phyloP scores from a whole-genome alignment of 1,140 invertebrate genomes.

The Tenebrio molitor region DNA sequence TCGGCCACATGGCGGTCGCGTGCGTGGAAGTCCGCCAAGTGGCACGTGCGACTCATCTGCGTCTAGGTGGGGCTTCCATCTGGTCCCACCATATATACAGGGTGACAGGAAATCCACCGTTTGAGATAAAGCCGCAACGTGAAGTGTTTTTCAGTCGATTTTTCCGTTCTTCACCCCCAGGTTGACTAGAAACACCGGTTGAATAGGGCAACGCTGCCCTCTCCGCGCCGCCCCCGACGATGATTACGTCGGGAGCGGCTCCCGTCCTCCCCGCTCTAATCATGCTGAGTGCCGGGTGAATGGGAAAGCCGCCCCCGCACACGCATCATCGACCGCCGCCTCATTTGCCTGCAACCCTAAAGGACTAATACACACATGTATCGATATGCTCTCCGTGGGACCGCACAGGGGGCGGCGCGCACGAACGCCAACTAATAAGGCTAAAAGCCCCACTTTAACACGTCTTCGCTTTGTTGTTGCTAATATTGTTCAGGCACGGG shows the following conservation, averaged over 20 bases:
- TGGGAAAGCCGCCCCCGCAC: conserved; percentile 45
- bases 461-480: conserved; percentile 14
- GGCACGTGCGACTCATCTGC: conserved; percentile 62
- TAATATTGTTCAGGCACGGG: too few relatives aligned
- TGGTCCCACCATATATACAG: conserved; percentile 32
- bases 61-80: conserved; percentile 59
- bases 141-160: too few relatives aligned
- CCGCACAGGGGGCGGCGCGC: neutral
- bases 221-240: conserved; percentile 62
- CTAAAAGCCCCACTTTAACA: conserved; percentile 13
- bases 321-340: conserved; percentile 46
- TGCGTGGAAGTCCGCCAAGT: conserved; percentile 71
- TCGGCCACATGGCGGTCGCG: conserved; percentile 71
- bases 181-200: conserved; percentile 15
- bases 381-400: conserved; percentile 16
- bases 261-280: conserved; percentile 69
- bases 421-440: conserved; percentile 1
- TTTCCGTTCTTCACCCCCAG: neutral
- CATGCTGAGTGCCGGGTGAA: conserved; percentile 46
- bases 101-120: neutral
- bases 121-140: too few relatives aligned
- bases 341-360: conserved; percentile 47
- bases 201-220: conserved; percentile 18
- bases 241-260: conserved; percentile 69
- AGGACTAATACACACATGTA: conserved; percentile 41